Base-by-base conservation (phyloP, 2,113 vertebrate genomes). In the Ramphastos sulfuratus region DNA sequence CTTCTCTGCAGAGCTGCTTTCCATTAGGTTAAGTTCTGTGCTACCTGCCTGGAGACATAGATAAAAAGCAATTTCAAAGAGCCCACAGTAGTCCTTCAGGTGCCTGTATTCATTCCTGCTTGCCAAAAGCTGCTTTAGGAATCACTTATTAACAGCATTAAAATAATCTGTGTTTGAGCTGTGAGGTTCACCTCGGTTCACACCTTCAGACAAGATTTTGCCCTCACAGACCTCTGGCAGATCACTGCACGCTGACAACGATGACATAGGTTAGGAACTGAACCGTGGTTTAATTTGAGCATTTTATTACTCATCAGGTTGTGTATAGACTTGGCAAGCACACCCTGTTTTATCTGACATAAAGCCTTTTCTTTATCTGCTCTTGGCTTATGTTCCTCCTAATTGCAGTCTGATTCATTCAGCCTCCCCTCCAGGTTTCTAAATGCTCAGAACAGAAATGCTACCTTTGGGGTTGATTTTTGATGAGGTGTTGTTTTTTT, bases 101-200 rank as follows among this genome's bases (percentile, higher is more conserved):
- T 85, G 28, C 5, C 39, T 82, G 75, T 67, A 25, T 58, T 90
- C 52, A 13, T 61, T 61, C 39, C 7, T 66, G 31, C 7, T 48
- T 91, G 72, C 54, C 87, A 85, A 84, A 95, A 94, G 84, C 65
- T 91, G 61, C 64, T 94, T 30, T 74, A 82, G 39, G 63, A 70
- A 27, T 83, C 10, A 3, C 24, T 91, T n/a, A 65, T 70, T 89
- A 94, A 33, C 23, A 46, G 56, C 13, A 42, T 60, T 73, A 28
- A 85, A 92, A 23, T 11, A 10, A 18, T 7, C 61, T 0, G 0
- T 44, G 28, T 82, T 55, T 84, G 71, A 71, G 56, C 25, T 31
- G 81, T 50, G 58, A 52, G 31, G 60, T 87, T 95, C 39, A 25
- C 15, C 2, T 64, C 15, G 15, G 17, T 58, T 86, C 31, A 64